A percentile compares a stretch with the other conserved stretches of the same genome.
These are phyloP conservation scores for Ochropleura plecta DNA, from an alignment of 2,888 invertebrate species.

Conservation along the genomic window DNA sequence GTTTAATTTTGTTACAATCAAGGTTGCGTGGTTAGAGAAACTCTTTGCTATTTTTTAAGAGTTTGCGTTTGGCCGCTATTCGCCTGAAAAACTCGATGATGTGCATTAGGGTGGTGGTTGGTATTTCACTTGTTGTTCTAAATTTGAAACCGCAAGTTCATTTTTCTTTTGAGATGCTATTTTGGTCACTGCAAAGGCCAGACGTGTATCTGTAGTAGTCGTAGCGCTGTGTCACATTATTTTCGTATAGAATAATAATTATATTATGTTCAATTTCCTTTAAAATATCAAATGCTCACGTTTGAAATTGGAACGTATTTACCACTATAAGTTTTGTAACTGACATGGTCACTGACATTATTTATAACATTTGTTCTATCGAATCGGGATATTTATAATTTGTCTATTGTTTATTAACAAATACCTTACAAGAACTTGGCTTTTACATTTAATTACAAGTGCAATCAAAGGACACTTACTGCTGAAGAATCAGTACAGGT, in stretches of 20 bases:
- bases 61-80: too few relatives aligned
- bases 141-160: background rate
- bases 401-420: too few relatives aligned
- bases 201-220: background rate
- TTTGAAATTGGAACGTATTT: background rate
- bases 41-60: background rate
- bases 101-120: too few relatives aligned
- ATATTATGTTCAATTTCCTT: background rate
- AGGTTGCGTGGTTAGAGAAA: conserved; percentile 26
- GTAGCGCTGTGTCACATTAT: background rate
- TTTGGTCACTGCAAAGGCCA: background rate
- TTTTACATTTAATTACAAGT: conserved; percentile 1
- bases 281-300: background rate
- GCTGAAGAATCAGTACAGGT: too few relatives aligned
- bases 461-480: conserved; percentile 11
- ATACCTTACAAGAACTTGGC: too few relatives aligned
- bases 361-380: too few relatives aligned
- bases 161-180: background rate
- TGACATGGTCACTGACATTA: too few relatives aligned
- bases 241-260: background rate
- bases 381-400: too few relatives aligned
- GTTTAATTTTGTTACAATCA: conserved; percentile 61
- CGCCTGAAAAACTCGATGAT: too few relatives aligned
- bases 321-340: too few relatives aligned
- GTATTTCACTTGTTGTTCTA: conserved; percentile 7